A percentile compares a stretch with the other conserved stretches of the same genome.
These are phyloP conservation scores for Rallus limicola DNA, from an alignment of 2,113 vertebrate genomes.

Conservation along the genomic window DNA sequence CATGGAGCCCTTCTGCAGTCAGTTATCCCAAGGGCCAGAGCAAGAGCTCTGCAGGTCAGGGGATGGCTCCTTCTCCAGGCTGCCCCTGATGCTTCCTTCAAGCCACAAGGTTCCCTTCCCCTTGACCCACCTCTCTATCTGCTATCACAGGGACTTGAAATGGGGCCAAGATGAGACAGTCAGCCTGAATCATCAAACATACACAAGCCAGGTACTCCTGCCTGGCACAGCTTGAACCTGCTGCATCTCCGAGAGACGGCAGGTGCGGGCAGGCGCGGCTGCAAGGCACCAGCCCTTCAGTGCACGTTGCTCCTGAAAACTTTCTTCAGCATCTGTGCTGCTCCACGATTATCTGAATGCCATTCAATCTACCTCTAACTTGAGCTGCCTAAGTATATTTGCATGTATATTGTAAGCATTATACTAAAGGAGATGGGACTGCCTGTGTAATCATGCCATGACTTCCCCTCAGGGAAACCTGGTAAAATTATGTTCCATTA, in stretches of 20 bases:
- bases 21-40: not conserved
- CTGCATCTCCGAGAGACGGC: not conserved
- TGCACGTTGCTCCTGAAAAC: not conserved
- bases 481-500: slow-evolving; percentile 71
- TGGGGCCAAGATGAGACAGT: not conserved
- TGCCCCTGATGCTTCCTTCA: not conserved
- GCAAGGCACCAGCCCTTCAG: not conserved
- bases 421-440: slow-evolving; percentile 40
- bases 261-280: not conserved
- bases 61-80: not conserved
- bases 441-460: slow-evolving; percentile 25
- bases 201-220: accelerated
- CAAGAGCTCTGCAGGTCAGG: not conserved
- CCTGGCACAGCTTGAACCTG: not conserved
- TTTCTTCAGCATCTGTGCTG: not conserved
- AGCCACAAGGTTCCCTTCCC: not conserved
- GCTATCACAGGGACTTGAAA: not conserved
- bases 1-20: not conserved
- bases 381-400: slow-evolving; percentile 7
- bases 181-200: not conserved
- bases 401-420: slow-evolving; percentile 42
- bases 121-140: not conserved
- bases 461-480: slow-evolving; percentile 57
- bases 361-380: slow-evolving; percentile 20
- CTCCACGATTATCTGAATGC: slow-evolving; percentile 7